These are phyloP conservation scores for Molossus alvarezi DNA, from an alignment of 2,797 vertebrate species.

Conservation along the genomic window DNA sequence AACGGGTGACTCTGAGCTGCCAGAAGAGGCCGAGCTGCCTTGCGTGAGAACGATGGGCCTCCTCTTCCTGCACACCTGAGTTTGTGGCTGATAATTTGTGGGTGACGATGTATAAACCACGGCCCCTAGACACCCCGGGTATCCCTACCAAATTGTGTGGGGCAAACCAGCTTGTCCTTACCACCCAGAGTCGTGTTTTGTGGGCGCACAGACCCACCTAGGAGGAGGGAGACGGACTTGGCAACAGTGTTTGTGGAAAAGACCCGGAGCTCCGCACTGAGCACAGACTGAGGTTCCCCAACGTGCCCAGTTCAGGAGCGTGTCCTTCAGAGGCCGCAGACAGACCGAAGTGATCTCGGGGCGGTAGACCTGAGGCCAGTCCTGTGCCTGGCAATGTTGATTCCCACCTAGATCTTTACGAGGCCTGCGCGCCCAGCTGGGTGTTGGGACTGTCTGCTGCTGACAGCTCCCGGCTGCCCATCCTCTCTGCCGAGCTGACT, in stretches of 20 bases:
- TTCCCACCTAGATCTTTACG: not conserved
- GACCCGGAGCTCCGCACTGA: rapidly evolving
- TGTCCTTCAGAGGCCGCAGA: not conserved
- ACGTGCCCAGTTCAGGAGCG: not conserved
- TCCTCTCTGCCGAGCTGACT: not conserved
- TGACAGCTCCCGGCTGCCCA: not conserved
- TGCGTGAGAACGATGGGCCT: not conserved
- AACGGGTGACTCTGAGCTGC: not conserved
- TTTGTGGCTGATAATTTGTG: not conserved
- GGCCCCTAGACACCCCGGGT: not conserved
- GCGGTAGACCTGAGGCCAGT: not conserved
- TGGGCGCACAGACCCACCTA: not conserved
- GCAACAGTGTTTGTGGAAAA: not conserved
- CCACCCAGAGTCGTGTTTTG: not conserved
- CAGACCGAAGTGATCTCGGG: not conserved
- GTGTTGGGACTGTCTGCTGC: not conserved
- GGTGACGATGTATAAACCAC: not conserved
- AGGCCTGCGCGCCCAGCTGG: not conserved
- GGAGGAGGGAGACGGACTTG: not conserved
- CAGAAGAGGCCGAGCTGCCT: not conserved
- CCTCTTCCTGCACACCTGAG: not conserved
- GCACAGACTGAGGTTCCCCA: not conserved
- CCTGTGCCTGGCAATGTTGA: not conserved
- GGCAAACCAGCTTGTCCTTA: not conserved
- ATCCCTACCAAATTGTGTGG: not conserved